Evolutionary conservation across 2,113 vertebrate species (phyloP).

Genomic region (Ochotona princeps): DNA sequence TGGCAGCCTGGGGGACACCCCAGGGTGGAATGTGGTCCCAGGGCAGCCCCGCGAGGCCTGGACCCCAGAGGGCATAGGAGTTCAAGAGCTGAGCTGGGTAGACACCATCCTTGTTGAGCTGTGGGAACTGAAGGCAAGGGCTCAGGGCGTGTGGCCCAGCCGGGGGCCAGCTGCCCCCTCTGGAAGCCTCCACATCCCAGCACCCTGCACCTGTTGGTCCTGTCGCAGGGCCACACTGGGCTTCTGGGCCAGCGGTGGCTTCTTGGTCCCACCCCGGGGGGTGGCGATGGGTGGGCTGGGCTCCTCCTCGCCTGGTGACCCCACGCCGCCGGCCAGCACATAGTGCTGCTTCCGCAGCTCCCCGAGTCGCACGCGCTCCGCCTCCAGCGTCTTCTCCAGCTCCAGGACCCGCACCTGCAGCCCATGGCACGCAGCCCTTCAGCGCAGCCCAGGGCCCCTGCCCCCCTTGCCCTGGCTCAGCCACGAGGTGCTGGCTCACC

Average conservation of each 20-base stretch:
- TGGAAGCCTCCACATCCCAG: accelerated
- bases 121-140: neutral
- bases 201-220: conserved; percentile 75
- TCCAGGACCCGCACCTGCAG: conserved; percentile 96
- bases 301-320: neutral
- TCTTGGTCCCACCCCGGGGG: conserved; percentile 86
- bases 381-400: conserved; percentile 92
- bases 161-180: accelerated
- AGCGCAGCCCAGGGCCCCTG: neutral
- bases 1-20: too few relatives aligned
- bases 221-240: conserved; percentile 85
- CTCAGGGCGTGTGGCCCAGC: neutral
- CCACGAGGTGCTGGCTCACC: conserved; percentile 75
- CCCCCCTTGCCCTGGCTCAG: neutral
- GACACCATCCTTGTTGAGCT: conserved; percentile 70
- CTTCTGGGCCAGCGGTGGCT: conserved; percentile 93
- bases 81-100: conserved; percentile 37
- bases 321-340: conserved; percentile 85
- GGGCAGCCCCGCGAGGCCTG: neutral
- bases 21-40: too few relatives aligned
- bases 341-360: conserved; percentile 97
- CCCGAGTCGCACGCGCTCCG: conserved; percentile 92
- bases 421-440: neutral
- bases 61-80: conserved; percentile 36
- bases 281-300: neutral